Base-by-base conservation (phyloP, 2,888 invertebrate genomes). In the Ctena decussata region DNA sequence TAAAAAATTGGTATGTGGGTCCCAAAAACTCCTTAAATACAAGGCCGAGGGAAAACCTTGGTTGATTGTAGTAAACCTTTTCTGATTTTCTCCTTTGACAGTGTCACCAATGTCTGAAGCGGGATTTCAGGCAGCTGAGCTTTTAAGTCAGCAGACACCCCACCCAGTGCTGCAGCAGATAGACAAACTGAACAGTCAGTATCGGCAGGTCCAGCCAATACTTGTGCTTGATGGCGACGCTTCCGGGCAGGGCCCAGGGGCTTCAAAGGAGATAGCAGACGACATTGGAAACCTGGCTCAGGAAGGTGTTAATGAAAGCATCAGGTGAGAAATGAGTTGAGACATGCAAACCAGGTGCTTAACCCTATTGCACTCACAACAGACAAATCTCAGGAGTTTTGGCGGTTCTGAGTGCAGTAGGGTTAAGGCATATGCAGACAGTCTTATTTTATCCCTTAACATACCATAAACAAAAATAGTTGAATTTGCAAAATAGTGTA, bases 291-390 rank as follows among this genome's bases (percentile, higher is more conserved):
- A 88, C 73, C 89, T 94, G 79, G 93, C 93, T 12, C 91, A 94
- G 71, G 94, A 95, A 84, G 94, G 92, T 1, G 90, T 93, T 0
- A 91, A 95, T 70, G 94, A 95, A 77, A 90, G 91, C 44, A 91
- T 94, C 44, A 94, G 94, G 94, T 94, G 84, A 32, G 27, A n/a
- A 41, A 41, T n/a, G n/a, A n/a, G n/a, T n/a, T n/a, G n/a, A n/a
- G n/a, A n/a, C n/a, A n/a, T n/a, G n/a, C n/a, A n/a, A n/a, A n/a
- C n/a, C n/a, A n/a, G n/a, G n/a, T n/a, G n/a, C n/a, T n/a, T n/a
- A n/a, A n/a, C n/a, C n/a, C n/a, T n/a, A n/a, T n/a, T n/a, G n/a
- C n/a, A n/a, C n/a, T n/a, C n/a, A n/a, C n/a, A n/a, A n/a, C n/a
- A n/a, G n/a, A n/a, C n/a, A n/a, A n/a, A n/a, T n/a, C n/a, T n/a